phyloP scores from a whole-genome alignment of 2,888 invertebrate genomes.

The Calliopum simillimum region DNA sequence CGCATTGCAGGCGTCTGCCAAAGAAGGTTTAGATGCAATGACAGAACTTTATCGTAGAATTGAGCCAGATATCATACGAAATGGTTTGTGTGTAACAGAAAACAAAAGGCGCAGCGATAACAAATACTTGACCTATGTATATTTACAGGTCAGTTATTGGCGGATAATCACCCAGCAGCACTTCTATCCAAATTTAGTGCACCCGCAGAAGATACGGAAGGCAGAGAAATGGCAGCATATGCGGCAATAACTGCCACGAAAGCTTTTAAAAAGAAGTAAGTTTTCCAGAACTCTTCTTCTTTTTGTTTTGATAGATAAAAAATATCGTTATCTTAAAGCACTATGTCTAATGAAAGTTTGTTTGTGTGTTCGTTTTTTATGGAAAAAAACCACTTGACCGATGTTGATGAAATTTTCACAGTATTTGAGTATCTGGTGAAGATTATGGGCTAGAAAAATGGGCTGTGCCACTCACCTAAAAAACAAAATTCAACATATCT shows the following conservation, averaged over 20 bases:
- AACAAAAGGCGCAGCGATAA: neutral
- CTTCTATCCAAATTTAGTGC: conserved; percentile 65
- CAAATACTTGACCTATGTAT: too few relatives aligned
- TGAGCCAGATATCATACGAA: conserved; percentile 64
- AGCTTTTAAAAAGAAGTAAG: conserved; percentile 66
- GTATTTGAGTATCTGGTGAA: too few relatives aligned
- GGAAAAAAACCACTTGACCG: too few relatives aligned
- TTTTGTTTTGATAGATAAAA: too few relatives aligned
- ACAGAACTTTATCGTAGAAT: conserved; percentile 61
- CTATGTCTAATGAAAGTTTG: too few relatives aligned
- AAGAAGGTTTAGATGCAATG: conserved; percentile 65
- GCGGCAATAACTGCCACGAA: conserved; percentile 66
- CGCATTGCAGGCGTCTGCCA: conserved; percentile 64
- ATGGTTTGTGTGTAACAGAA: conserved; percentile 54
- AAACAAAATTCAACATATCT: too few relatives aligned
- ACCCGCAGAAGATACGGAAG: conserved; percentile 56
- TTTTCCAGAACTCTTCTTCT: conserved; percentile 27
- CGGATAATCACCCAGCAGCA: conserved; percentile 65
- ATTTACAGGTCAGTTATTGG: conserved; percentile 61
- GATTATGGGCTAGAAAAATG: too few relatives aligned
- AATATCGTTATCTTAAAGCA: too few relatives aligned
- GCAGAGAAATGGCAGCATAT: conserved; percentile 64
- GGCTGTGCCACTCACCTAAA: too few relatives aligned
- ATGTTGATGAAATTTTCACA: too few relatives aligned
- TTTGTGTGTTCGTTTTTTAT: too few relatives aligned